A percentile compares a stretch with the other conserved stretches of the same genome.
phyloP scores from a whole-genome alignment of 2,888 invertebrate genomes.

The Drosophila birchii region DNA sequence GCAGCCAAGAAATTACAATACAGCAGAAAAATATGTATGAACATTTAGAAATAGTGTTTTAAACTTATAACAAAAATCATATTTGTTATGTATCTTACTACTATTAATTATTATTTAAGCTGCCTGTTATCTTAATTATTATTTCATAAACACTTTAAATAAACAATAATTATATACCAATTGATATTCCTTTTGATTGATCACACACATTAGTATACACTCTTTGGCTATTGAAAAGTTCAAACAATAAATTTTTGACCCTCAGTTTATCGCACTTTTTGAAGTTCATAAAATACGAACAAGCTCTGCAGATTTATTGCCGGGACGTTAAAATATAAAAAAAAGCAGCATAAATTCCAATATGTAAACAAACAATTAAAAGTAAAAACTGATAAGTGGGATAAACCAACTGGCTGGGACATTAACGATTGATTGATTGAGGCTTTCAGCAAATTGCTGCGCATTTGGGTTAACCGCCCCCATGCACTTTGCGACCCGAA shows the following conservation, averaged over 20 bases:
- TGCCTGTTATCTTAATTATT: background rate
- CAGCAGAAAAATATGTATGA: background rate
- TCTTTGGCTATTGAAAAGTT: background rate
- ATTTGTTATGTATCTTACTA: background rate
- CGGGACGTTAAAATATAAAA: conserved; percentile 6
- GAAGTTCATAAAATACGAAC: conserved; percentile 17
- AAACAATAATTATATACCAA: background rate
- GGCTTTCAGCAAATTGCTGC: conserved; percentile 16
- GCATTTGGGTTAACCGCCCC: conserved; percentile 35
- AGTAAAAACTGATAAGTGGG: conserved; percentile 29
- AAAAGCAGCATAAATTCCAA: conserved; percentile 8
- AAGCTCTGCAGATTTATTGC: conserved; percentile 6
- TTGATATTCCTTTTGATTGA: conserved; percentile 1
- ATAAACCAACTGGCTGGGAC: conserved; percentile 40
- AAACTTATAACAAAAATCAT: background rate
- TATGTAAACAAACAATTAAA: conserved; percentile 27
- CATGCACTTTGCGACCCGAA: conserved; percentile 38
- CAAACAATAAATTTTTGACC: conserved; percentile 1
- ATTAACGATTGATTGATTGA: conserved; percentile 43
- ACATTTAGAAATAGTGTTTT: background rate
- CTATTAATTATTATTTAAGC: background rate
- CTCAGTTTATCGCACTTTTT: conserved; percentile 6
- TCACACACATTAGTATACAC: background rate
- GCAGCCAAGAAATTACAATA: background rate
- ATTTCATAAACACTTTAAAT: background rate